phyloP scores from a whole-genome alignment of 2,797 vertebrate species.

The Enteromius unitaeniatus region DNA sequence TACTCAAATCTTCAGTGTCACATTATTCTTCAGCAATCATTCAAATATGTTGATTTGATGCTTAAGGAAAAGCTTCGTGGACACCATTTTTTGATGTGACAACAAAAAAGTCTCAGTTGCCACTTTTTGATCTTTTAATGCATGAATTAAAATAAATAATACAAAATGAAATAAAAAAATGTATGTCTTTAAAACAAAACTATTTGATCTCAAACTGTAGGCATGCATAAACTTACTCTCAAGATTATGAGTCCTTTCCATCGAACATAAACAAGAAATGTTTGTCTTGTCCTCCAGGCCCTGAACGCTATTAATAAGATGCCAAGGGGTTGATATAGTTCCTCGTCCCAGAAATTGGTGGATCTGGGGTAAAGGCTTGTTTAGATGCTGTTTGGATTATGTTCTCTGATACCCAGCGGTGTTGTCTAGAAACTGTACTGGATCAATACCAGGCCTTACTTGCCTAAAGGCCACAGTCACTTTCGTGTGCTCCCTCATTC shows the following conservation, averaged over 20 bases:
- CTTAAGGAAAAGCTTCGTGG: not conserved
- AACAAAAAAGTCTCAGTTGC: not conserved
- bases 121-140: not conserved
- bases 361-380: constrained; percentile 28
- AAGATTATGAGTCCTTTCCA: not conserved
- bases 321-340: constrained; percentile 38
- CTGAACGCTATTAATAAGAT: constrained; percentile 26
- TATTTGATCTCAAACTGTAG: not conserved
- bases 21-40: not conserved
- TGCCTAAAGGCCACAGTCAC: constrained; percentile 48
- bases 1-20: not conserved
- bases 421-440: constrained; percentile 44
- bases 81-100: not conserved
- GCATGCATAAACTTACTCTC: not conserved
- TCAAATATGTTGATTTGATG: not conserved
- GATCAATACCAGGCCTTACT: constrained; percentile 53
- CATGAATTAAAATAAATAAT: too few relatives aligned
- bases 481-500: constrained; percentile 37
- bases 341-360: constrained; percentile 41
- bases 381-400: constrained; percentile 45
- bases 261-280: not conserved
- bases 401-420: constrained; percentile 44
- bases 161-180: too few relatives aligned
- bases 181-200: not conserved
- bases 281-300: constrained; percentile 12